Conservation (phyloP, 2,888 invertebrate species). For the Morpho achilles region DNA sequence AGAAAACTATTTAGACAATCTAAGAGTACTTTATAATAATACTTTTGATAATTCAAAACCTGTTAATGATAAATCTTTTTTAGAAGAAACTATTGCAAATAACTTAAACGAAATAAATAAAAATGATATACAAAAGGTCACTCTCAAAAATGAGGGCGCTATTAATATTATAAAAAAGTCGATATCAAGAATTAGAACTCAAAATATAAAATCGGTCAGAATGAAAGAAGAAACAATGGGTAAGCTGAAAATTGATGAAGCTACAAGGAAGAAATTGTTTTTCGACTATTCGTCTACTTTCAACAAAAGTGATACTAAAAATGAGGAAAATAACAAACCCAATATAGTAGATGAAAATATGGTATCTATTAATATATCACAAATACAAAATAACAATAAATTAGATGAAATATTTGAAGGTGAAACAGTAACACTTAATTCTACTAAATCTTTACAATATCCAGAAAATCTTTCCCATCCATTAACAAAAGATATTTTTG, state of each 20-base stretch:
- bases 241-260: slow-evolving; percentile 59
- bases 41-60: slow-evolving; percentile 3
- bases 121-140: neutral
- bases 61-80: slow-evolving; percentile 6
- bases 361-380: slow-evolving; percentile 20
- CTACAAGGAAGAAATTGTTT: slow-evolving; percentile 56
- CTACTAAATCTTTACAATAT: slow-evolving; percentile 40
- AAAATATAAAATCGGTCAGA: slow-evolving; percentile 11
- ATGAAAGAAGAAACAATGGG: slow-evolving; percentile 49
- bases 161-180: neutral
- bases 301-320: slow-evolving; percentile 39
- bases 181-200: slow-evolving; percentile 6
- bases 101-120: neutral
- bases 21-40: slow-evolving; percentile 22
- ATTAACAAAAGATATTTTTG: slow-evolving; percentile 36
- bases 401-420: slow-evolving; percentile 13
- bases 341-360: neutral
- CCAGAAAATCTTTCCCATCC: slow-evolving; percentile 37
- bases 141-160: no score
- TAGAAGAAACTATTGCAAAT: slow-evolving; percentile 6
- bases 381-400: slow-evolving; percentile 18
- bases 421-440: slow-evolving; percentile 14
- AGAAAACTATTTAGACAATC: slow-evolving; percentile 30
- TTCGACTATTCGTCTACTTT: slow-evolving; percentile 55
- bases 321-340: neutral